These are phyloP conservation scores for Struthio camelus DNA, from an alignment of 2,113 vertebrate genomes.

Conservation along the genomic window DNA sequence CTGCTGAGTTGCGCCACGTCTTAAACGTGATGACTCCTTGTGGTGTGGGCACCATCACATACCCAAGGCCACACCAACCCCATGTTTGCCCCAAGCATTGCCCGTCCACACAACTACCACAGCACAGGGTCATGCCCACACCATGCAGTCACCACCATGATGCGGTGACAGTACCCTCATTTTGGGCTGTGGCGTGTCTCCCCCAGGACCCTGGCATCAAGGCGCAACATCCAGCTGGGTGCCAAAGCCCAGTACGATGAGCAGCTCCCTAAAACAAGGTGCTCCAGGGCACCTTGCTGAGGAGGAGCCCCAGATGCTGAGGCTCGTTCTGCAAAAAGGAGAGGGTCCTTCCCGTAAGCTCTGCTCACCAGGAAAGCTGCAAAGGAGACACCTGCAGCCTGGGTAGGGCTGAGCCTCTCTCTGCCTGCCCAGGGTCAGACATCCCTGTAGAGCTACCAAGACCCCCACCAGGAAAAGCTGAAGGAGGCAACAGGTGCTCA, in stretches of 20 bases:
- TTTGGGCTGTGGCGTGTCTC: no score
- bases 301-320: background rate
- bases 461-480: background rate
- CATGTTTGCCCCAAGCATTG: background rate
- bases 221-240: no score
- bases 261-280: no score
- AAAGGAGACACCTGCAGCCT: background rate
- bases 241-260: no score
- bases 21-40: background rate
- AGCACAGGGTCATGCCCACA: no score
- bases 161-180: no score
- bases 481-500: background rate
- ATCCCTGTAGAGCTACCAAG: rapidly evolving
- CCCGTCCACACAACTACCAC: background rate
- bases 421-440: background rate
- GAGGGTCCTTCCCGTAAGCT: background rate
- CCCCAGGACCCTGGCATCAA: no score
- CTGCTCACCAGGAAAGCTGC: background rate
- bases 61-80: background rate
- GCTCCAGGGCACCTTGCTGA: no score
- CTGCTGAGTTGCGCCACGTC: background rate
- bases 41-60: background rate
- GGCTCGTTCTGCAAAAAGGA: background rate
- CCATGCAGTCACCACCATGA: no score
- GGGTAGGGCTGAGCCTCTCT: background rate